Evolutionary conservation across 2,888 invertebrate genomes (phyloP).

Genomic region (Stegophylla sp.): DNA sequence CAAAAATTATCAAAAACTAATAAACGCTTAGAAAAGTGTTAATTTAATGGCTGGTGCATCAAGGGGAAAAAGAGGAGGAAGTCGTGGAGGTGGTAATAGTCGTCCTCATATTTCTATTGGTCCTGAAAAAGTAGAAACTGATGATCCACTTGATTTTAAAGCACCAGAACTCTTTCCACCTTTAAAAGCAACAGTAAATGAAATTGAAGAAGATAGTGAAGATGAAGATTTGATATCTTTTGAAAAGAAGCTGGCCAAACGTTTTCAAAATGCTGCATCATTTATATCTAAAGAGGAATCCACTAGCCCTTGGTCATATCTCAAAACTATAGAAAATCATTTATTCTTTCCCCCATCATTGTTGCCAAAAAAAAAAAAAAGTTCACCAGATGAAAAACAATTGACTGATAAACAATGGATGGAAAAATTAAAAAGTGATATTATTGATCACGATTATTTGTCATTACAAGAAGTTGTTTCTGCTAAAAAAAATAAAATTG

Average conservation of each 20-base stretch:
- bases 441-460: slow-evolving; percentile 51
- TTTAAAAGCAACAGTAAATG: slow-evolving; percentile 30
- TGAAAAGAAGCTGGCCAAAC: slow-evolving; percentile 39
- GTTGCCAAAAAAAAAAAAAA: slow-evolving; percentile 50
- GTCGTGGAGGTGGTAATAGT: slow-evolving; percentile 29
- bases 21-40: slow-evolving; percentile 54
- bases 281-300: slow-evolving; percentile 51
- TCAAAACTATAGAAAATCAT: slow-evolving; percentile 52
- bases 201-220: slow-evolving; percentile 61
- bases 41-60: slow-evolving; percentile 51
- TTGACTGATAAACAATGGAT: slow-evolving; percentile 48
- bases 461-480: slow-evolving; percentile 44
- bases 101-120: slow-evolving; percentile 45
- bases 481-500: slow-evolving; percentile 57
- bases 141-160: slow-evolving; percentile 56
- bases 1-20: slow-evolving; percentile 27
- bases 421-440: slow-evolving; percentile 50
- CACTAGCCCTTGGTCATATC: slow-evolving; percentile 51
- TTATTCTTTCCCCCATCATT: slow-evolving; percentile 49
- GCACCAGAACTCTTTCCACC: slow-evolving; percentile 58
- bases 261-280: slow-evolving; percentile 54
- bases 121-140: slow-evolving; percentile 49
- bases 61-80: slow-evolving; percentile 49
- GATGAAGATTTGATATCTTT: slow-evolving; percentile 62
- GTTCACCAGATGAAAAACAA: slow-evolving; percentile 49